Conservation (phyloP, 2,888 invertebrate genomes). For the Lasioglossum figueresi region DNA sequence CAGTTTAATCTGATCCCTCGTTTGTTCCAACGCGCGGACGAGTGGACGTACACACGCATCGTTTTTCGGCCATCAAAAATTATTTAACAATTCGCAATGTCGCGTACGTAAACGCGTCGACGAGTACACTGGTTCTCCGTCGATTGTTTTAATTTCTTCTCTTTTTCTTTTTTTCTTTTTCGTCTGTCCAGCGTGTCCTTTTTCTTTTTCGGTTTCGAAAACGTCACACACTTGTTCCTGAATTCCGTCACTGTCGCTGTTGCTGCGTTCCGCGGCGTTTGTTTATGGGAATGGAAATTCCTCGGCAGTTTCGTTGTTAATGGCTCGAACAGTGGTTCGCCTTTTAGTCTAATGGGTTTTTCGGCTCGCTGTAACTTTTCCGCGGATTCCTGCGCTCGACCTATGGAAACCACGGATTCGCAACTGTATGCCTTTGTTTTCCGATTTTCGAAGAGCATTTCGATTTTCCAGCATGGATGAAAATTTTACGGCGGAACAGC, state of each 20-base stretch:
- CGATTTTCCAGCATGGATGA: not conserved
- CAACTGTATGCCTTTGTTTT: not conserved
- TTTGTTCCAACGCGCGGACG: not conserved
- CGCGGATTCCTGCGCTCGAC: not conserved
- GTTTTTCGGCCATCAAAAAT: slow-evolving; percentile 31
- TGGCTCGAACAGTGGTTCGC: not conserved
- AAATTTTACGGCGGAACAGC: not conserved
- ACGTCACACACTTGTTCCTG: not conserved
- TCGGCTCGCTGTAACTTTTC: not conserved
- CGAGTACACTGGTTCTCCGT: not conserved
- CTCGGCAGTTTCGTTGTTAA: not conserved
- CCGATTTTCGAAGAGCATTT: too few species aligned
- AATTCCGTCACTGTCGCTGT: not conserved
- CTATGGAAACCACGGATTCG: slow-evolving; percentile 34
- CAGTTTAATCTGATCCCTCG: slow-evolving; percentile 26
- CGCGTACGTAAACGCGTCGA: not conserved
- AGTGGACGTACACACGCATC: not conserved
- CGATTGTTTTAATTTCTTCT: not conserved
- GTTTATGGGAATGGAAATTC: not conserved
- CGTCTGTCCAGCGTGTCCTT: not conserved
- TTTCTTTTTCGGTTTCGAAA: not conserved
- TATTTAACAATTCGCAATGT: slow-evolving; percentile 29
- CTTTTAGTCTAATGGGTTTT: not conserved
- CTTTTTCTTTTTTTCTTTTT: not conserved
- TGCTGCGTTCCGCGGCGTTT: not conserved